A percentile compares a stretch with the other conserved stretches of the same genome.
phyloP scores from a whole-genome alignment of 37 sponge, comb jelly and placozoan species.

The Halisarca cf. caerulea region DNA sequence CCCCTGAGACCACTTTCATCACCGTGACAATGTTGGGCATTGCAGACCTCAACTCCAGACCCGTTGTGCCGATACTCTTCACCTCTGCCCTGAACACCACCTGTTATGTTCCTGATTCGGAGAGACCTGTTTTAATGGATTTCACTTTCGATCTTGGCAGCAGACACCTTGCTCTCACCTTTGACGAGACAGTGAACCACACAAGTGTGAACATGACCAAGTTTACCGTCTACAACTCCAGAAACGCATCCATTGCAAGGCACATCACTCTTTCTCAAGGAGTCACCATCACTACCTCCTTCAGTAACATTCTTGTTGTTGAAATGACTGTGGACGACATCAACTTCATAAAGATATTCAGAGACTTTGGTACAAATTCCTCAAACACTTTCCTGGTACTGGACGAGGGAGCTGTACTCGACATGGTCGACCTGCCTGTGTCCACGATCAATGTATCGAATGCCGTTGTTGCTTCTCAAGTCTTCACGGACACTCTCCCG shows the following conservation, averaged over 20 bases:
- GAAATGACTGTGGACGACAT: constrained; percentile 64
- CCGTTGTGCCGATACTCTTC: constrained; percentile 35
- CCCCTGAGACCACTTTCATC: constrained; percentile 70
- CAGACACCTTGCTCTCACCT: constrained; percentile 53
- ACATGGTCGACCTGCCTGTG: constrained; percentile 65
- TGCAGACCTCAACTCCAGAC: constrained; percentile 52
- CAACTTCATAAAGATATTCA: constrained; percentile 63
- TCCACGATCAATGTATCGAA: not conserved
- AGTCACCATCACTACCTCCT: constrained; percentile 23
- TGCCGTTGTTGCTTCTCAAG: constrained; percentile 42
- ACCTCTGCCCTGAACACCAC: constrained; percentile 42
- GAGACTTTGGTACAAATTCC: constrained; percentile 53
- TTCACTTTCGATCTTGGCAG: constrained; percentile 69
- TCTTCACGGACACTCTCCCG: constrained; percentile 55
- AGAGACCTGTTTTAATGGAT: constrained; percentile 48
- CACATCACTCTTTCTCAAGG: constrained; percentile 42
- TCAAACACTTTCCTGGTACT: constrained; percentile 73
- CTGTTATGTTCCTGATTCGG: constrained; percentile 55
- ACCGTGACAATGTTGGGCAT: constrained; percentile 53
- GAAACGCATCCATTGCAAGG: constrained; percentile 36
- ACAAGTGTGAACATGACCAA: constrained; percentile 44
- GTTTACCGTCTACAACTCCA: constrained; percentile 65
- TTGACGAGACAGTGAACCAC: constrained; percentile 77
- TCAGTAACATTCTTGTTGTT: constrained; percentile 48
- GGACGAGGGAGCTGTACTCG: constrained; percentile 57